Evolutionary conservation across 2,888 invertebrate species (phyloP).

Genomic region (Lochmaea capreae): DNA sequence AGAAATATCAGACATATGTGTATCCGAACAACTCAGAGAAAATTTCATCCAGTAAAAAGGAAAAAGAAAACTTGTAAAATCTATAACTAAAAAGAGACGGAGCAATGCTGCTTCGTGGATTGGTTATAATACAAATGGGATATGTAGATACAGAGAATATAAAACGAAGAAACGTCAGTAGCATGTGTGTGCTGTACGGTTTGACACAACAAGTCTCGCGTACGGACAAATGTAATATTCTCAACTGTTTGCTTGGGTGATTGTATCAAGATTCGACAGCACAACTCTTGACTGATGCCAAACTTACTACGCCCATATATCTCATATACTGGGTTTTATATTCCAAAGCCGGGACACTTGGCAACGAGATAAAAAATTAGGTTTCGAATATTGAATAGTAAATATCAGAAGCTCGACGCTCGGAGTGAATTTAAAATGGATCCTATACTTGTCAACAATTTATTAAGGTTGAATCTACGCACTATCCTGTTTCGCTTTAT

Average conservation of each 20-base stretch:
- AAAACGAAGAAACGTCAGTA: constrained; percentile 64
- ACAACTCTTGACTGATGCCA: constrained; percentile 62
- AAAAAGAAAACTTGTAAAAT: constrained; percentile 50
- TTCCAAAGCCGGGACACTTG: constrained; percentile 31
- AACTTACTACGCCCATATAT: constrained; percentile 51
- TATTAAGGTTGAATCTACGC: constrained; percentile 25
- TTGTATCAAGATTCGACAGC: constrained; percentile 57
- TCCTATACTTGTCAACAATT: constrained; percentile 27
- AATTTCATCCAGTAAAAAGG: constrained; percentile 34
- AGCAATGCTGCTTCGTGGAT: constrained; percentile 60
- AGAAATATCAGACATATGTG: constrained; percentile 47
- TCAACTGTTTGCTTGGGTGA: constrained; percentile 48
- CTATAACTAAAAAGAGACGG: constrained; percentile 59
- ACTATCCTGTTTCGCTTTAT: constrained; percentile 2
- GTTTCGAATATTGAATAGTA: constrained; percentile 36
- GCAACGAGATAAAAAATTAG: constrained; percentile 35
- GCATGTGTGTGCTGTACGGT: constrained; percentile 60
- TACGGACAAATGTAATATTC: constrained; percentile 43
- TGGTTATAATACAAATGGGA: constrained; percentile 66
- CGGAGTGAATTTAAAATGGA: constrained; percentile 31
- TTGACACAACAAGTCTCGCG: constrained; percentile 40
- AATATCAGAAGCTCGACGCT: constrained; percentile 36
- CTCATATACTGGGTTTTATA: constrained; percentile 43
- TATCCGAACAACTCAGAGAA: constrained; percentile 44
- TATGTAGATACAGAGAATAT: constrained; percentile 65